Conservation (phyloP, 2,113 vertebrate genomes). For the Nematolebias whitei region DNA sequence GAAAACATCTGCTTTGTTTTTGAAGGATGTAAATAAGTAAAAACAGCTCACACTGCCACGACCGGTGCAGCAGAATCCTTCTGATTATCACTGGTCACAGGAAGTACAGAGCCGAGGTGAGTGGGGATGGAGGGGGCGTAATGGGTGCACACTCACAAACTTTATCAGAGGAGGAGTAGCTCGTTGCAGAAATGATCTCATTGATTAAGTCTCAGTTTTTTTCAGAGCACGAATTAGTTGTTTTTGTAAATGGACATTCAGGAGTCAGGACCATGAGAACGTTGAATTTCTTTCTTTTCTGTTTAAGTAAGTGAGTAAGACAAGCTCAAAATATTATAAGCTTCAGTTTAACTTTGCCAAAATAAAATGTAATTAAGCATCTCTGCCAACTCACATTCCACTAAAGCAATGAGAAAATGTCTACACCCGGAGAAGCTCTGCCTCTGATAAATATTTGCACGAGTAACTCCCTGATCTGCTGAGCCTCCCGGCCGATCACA, state of each 20-base stretch:
- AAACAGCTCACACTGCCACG: slow-evolving; percentile 14
- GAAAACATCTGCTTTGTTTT: slow-evolving; percentile 29
- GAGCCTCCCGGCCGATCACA: slow-evolving; percentile 81
- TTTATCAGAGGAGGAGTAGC: slow-evolving; percentile 47
- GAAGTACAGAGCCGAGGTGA: slow-evolving; percentile 28
- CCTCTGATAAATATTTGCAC: slow-evolving; percentile 59
- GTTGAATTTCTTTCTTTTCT: neutral
- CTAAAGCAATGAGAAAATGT: slow-evolving; percentile 50
- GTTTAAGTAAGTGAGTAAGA: neutral
- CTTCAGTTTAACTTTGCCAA: slow-evolving; percentile 27
- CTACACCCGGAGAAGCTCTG: slow-evolving; percentile 57
- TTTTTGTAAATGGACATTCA: slow-evolving; percentile 11
- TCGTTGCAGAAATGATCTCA: slow-evolving; percentile 46
- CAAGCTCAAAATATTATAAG: slow-evolving; percentile 5
- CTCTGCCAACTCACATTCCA: slow-evolving; percentile 44
- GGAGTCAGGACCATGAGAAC: slow-evolving; percentile 32
- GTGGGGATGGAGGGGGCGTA: too few species aligned
- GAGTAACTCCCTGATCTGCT: slow-evolving; percentile 37
- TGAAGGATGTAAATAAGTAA: neutral
- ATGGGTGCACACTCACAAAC: slow-evolving; percentile 1
- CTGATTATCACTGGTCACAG: slow-evolving; percentile 25
- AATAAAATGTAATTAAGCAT: slow-evolving; percentile 40
- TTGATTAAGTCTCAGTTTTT: slow-evolving; percentile 25
- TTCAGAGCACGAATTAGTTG: neutral
- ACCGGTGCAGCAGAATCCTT: slow-evolving; percentile 34